Base-by-base conservation (phyloP, 1,140 invertebrate species). In the Ceratosolen fusciceps region DNA sequence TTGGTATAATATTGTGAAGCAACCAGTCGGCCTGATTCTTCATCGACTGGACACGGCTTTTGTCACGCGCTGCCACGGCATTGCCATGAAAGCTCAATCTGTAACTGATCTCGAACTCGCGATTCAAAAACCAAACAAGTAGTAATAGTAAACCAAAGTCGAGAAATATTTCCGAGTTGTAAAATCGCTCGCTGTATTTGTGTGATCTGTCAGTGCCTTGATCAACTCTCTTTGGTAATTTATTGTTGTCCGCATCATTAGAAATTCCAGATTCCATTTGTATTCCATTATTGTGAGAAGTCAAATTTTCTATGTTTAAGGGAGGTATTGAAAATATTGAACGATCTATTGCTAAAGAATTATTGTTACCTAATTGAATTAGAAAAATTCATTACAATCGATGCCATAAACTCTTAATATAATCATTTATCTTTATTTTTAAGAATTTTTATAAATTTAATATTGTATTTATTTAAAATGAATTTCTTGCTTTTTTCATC, bases 1-100 rank as follows among this genome's bases (percentile, higher is more conserved):
- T 94, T 0, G 98, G 98, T 86, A 99, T 98, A 52, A 99, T 99
- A 85, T 99, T 99, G 84, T 98, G 96, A 0, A 99, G 91, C 75
- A 99, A 90, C 96, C 96, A 98, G 85, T 99, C 97, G 1, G 97
- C 97, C 89, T 99, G 97, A 85, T 98, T 96, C 85, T 97, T 96
- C 93, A 97, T 95, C 62, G 92, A 94, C 87, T 96, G 95, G 0
- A 98, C 96, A 26, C 93, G 92, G 26, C 94, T 92, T 85, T 96
- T 96, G 83, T 98, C 96, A 37, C 95, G 92, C 37, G 95, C 95
- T 3, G 97, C 97, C 8, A 98, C 95, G 0, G 95, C 93, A 86
- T 97, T 97, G 14, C 97, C 96, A 84, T 98, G 96, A 90, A 97
- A 99, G 90, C 96, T 97, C 68, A 98, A 89, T 3, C 98, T 92